Base-by-base conservation (phyloP, 2,888 invertebrate species). In the Xanthia togata region DNA sequence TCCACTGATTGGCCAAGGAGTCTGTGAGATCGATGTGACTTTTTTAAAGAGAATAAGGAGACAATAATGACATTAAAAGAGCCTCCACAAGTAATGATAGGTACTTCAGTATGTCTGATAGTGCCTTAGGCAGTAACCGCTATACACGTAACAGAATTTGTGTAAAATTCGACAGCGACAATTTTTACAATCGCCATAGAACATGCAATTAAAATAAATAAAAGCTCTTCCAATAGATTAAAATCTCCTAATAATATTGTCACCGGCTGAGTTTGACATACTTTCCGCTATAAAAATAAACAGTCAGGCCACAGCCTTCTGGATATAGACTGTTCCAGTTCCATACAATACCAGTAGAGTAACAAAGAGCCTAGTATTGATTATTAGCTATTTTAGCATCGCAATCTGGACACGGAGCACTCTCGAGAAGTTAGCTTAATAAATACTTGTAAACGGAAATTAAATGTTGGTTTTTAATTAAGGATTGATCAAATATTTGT, bases 311-410 rank as follows among this genome's bases (percentile, higher is more conserved):
- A 62, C 64, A 73, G 76, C 26, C 55, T 81, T 63, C 72, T 80
- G 26, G 59, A 78, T 84, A 83, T 79, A 85, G 81, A 77, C 47
- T 64, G 85, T 23, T 84, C 85, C 59, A 88, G 57, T 87, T 85
- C 79, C 76, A 79, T 73, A 88, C 88, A 87, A 85, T 83, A 63
- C 73, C 70, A 71, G 67, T 67, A n/a, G 62, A 17, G 35, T 60
- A 78, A 81, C 82, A 81, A 81, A 75, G 78, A 62, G 47, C 63
- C 50, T 17, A 62, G 81, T 86, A 88, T 88, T 85, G 88, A 87
- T 88, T 80, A 85, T 81, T 77, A 85, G 83, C 82, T 87, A 87
- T 87, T 87, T 88, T 79, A 81, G 64, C 55, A 59, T 70, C 47
- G 35, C 62, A 26, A 81, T 79, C 79, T 71, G 26, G 60, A 68